Conservation (phyloP, 2,888 invertebrate species). For the Odontocolon sp. region DNA sequence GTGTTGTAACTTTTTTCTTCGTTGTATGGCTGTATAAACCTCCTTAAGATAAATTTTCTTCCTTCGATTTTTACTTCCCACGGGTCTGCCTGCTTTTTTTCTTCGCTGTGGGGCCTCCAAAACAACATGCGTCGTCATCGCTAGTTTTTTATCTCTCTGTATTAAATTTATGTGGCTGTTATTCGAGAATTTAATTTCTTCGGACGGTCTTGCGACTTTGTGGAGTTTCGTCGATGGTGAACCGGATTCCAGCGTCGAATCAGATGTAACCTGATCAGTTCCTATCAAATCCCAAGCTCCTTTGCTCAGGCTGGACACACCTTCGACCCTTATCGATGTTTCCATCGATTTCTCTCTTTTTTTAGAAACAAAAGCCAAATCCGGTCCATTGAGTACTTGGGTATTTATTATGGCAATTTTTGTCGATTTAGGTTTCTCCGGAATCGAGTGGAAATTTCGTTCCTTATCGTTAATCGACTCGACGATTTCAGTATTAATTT, state of each 20-base stretch:
- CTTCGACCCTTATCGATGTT: conserved; percentile 66
- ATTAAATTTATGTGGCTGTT: conserved; percentile 31
- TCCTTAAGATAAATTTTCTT: too few relatives aligned
- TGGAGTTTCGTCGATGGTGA: not conserved
- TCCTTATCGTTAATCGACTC: too few relatives aligned
- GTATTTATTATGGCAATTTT: not conserved
- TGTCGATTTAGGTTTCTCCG: not conserved
- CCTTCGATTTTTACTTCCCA: not conserved
- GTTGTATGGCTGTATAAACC: too few relatives aligned
- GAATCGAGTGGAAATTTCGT: too few relatives aligned
- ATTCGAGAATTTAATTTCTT: conserved; percentile 1
- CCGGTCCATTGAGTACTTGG: not conserved
- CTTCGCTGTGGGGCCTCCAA: not conserved
- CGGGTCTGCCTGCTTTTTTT: too few relatives aligned
- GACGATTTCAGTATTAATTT: too few relatives aligned
- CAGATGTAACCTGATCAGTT: not conserved
- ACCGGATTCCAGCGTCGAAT: not conserved
- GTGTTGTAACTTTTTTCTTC: too few relatives aligned
- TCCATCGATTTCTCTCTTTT: conserved; percentile 27
- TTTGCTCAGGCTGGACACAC: conserved; percentile 66
- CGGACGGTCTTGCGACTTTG: not conserved
- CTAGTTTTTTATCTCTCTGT: too few relatives aligned
- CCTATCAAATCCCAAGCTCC: conserved; percentile 70
- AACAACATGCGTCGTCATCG: not conserved
- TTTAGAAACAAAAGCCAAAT: conserved; percentile 21